Conservation (phyloP, 2,888 invertebrate species). For the Lasioglossum leucozonium region DNA sequence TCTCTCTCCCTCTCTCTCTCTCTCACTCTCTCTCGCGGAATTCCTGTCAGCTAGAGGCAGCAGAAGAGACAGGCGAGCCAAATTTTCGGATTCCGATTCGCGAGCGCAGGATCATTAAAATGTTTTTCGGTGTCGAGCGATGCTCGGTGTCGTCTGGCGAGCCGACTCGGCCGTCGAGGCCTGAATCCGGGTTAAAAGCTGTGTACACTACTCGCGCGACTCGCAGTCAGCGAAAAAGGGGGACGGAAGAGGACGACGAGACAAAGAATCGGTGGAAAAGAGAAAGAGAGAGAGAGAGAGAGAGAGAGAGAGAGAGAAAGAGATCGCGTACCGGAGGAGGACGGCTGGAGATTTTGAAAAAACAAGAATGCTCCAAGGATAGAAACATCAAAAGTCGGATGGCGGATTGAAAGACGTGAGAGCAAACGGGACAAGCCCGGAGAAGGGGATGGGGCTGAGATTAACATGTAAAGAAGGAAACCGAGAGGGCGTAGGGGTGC, state of each 20-base stretch:
- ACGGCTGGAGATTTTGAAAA: slow-evolving; percentile 35
- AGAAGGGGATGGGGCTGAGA: background rate
- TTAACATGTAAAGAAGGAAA: slow-evolving; percentile 1
- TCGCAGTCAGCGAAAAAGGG: slow-evolving; percentile 15
- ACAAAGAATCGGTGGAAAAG: slow-evolving; percentile 36
- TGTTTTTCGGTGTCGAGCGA: background rate
- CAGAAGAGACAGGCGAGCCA: background rate
- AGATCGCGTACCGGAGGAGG: background rate
- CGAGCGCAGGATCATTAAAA: background rate
- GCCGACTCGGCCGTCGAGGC: slow-evolving; percentile 44
- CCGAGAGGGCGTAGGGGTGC: slow-evolving; percentile 36
- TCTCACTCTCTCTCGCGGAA: background rate
- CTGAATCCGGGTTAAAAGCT: slow-evolving; percentile 75
- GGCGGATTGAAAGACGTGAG: slow-evolving; percentile 8
- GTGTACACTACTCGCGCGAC: slow-evolving; percentile 62
- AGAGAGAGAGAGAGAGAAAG: too few species aligned
- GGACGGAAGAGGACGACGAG: background rate
- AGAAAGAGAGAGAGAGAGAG: background rate
- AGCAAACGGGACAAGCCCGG: background rate
- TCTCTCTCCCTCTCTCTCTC: background rate
- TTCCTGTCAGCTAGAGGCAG: background rate
- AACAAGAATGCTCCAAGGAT: background rate
- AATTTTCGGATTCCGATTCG: slow-evolving; percentile 30
- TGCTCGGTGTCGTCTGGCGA: slow-evolving; percentile 30
- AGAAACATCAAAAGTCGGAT: slow-evolving; percentile 10